A percentile compares a stretch with the other conserved stretches of the same genome.
Conservation (phyloP, 2,113 vertebrate species). For the Symphodus melops region DNA sequence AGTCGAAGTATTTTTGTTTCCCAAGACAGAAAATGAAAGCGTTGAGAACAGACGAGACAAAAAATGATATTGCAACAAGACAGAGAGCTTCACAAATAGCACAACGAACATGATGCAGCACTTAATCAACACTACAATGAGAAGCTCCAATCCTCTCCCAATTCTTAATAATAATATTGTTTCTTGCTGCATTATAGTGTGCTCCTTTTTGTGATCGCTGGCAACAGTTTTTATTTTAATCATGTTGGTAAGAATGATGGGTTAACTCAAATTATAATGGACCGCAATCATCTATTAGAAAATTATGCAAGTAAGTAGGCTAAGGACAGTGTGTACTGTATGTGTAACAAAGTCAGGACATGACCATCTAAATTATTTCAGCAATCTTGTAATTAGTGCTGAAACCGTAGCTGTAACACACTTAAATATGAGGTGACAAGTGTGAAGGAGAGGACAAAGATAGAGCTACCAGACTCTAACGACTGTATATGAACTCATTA, state of each 20-base stretch:
- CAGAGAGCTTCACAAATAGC: too few relatives aligned
- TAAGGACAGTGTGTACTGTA: background rate
- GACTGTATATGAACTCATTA: background rate
- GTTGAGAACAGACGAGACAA: too few relatives aligned
- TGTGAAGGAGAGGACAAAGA: constrained; percentile 21
- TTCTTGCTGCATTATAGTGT: too few relatives aligned
- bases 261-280: background rate
- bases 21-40: too few relatives aligned
- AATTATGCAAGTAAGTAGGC: background rate
- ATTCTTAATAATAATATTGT: too few relatives aligned
- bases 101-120: too few relatives aligned
- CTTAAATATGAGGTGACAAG: constrained; percentile 18
- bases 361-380: background rate
- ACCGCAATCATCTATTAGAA: background rate
- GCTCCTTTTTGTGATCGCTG: background rate
- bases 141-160: too few relatives aligned
- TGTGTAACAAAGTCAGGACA: background rate
- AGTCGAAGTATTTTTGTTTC: too few relatives aligned
- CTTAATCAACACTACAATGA: too few relatives aligned
- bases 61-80: too few relatives aligned
- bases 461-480: background rate
- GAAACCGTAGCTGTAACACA: constrained; percentile 1
- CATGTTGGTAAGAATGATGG: background rate
- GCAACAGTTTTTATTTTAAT: background rate
- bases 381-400: constrained; percentile 14